These are phyloP conservation scores for Egretta garzetta DNA, from an alignment of 2,113 vertebrate genomes.

Conservation along the genomic window DNA sequence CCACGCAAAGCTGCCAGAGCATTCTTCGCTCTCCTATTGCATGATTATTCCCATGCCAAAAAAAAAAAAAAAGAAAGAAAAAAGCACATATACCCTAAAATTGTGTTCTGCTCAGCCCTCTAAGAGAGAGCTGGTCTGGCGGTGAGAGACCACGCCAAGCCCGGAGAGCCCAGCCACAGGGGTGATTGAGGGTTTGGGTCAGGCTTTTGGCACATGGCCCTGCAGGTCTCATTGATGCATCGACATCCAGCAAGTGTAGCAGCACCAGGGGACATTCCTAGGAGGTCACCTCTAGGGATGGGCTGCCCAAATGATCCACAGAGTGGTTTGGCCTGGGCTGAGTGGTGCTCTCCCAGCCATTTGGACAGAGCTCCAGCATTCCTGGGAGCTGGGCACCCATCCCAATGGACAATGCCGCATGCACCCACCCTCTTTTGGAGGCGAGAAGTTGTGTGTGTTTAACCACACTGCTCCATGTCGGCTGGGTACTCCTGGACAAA, in stretches of 20 bases:
- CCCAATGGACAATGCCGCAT: background rate
- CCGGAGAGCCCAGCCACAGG: rapidly evolving
- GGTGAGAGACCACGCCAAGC: background rate
- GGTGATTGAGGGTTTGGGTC: rapidly evolving
- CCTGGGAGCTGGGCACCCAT: background rate
- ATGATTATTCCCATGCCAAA: background rate
- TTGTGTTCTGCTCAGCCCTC: background rate
- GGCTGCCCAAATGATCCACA: background rate
- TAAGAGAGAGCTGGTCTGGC: background rate
- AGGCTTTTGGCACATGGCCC: background rate
- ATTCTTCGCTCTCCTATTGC: background rate
- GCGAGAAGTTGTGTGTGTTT: background rate
- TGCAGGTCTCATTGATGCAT: rapidly evolving
- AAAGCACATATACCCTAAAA: background rate
- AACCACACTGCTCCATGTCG: background rate
- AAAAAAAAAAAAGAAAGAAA: background rate
- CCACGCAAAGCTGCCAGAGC: background rate
- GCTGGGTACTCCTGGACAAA: background rate
- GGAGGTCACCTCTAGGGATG: background rate
- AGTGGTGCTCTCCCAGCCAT: background rate
- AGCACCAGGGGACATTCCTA: too few species aligned
- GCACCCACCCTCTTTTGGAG: rapidly evolving
- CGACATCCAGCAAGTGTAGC: rapidly evolving
- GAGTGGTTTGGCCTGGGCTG: too few species aligned
- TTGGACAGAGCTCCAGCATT: background rate